These are phyloP conservation scores for Ennomos quercinarius DNA, from an alignment of 2,888 invertebrate genomes.

Conservation along the genomic window DNA sequence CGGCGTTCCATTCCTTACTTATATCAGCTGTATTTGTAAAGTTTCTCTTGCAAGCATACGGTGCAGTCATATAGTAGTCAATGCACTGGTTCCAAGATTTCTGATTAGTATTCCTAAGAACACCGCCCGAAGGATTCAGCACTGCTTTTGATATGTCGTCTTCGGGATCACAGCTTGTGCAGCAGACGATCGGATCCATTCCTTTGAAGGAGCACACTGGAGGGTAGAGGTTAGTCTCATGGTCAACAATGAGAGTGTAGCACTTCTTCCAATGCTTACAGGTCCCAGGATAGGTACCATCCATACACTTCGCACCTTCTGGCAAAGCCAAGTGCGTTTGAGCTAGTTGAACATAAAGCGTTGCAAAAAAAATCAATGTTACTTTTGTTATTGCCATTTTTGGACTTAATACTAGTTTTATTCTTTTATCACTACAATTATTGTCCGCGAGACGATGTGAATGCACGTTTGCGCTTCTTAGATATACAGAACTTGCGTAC, in stretches of 20 bases:
- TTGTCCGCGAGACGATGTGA: too few relatives aligned
- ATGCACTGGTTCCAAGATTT: slow-evolving; percentile 17
- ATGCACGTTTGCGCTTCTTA: too few relatives aligned
- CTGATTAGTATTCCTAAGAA: slow-evolving; percentile 13
- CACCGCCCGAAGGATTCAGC: not conserved
- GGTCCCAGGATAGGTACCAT: slow-evolving; percentile 1
- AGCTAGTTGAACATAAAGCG: too few relatives aligned
- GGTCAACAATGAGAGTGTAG: slow-evolving; percentile 3
- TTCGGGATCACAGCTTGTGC: slow-evolving; percentile 9
- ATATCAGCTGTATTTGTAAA: not conserved
- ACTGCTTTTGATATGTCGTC: not conserved
- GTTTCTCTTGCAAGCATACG: not conserved
- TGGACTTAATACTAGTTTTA: too few relatives aligned
- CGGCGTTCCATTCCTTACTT: slow-evolving; percentile 2
- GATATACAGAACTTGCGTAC: too few relatives aligned
- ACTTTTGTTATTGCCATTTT: too few relatives aligned
- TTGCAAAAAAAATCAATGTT: too few relatives aligned
- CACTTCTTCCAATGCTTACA: slow-evolving; percentile 7
- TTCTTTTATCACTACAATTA: too few relatives aligned
- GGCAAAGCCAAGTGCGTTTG: too few relatives aligned
- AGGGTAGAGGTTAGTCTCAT: not conserved
- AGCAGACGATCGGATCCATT: slow-evolving; percentile 11
- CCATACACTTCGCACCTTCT: slow-evolving; percentile 8
- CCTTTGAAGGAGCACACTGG: slow-evolving; percentile 12
- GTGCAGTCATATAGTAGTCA: slow-evolving; percentile 5